Evolutionary conservation across 2,113 vertebrate genomes (phyloP).

Genomic region (Pristiophorus japonicus): DNA sequence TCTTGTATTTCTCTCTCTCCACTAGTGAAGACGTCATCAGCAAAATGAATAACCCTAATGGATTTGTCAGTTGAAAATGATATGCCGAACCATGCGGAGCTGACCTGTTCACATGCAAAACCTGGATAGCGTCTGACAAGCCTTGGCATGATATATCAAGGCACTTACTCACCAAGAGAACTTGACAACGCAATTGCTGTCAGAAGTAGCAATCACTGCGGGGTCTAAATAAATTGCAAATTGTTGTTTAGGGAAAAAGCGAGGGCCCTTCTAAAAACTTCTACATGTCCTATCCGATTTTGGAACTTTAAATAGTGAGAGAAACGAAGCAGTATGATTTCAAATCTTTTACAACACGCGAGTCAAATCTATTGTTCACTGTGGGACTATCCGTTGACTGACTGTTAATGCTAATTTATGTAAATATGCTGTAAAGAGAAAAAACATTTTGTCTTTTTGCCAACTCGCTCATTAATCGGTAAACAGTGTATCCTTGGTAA

Average conservation of each 20-base stretch:
- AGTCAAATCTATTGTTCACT: conserved; percentile 31
- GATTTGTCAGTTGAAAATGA: conserved; percentile 37
- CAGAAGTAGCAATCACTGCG: conserved; percentile 34
- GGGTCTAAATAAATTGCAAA: conserved; percentile 33
- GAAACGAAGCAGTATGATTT: neutral
- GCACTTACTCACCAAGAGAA: conserved; percentile 29
- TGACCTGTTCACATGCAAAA: conserved; percentile 37
- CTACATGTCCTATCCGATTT: conserved; percentile 11
- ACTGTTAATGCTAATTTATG: conserved; percentile 37
- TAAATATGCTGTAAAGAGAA: conserved; percentile 31
- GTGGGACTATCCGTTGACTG: conserved; percentile 31
- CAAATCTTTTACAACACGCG: conserved; percentile 23
- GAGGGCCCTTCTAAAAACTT: conserved; percentile 23
- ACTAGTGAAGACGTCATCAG: conserved; percentile 28
- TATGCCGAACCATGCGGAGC: conserved; percentile 27
- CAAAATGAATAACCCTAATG: conserved; percentile 36
- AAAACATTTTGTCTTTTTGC: conserved; percentile 35
- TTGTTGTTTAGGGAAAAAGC: neutral
- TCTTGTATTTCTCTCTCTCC: conserved; percentile 1
- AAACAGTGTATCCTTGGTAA: conserved; percentile 38
- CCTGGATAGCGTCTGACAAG: conserved; percentile 31
- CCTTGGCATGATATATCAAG: conserved; percentile 30
- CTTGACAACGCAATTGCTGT: conserved; percentile 36
- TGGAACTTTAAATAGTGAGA: neutral
- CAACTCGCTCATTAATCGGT: conserved; percentile 36